Base-by-base conservation (phyloP, 2,797 vertebrate species). In the Syndactyla subalaris region DNA sequence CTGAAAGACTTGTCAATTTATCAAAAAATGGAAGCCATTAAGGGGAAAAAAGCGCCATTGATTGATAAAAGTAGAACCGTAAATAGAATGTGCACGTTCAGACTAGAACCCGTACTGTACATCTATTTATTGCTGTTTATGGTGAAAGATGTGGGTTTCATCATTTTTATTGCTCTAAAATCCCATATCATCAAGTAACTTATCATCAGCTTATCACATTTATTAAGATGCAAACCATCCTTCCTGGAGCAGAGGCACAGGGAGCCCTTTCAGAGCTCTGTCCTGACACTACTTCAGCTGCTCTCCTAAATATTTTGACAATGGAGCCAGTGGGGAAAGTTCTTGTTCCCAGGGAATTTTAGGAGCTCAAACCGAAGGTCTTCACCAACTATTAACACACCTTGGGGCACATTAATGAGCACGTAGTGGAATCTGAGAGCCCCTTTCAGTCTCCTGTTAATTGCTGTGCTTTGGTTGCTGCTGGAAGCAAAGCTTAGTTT, bases 291-390 rank as follows among this genome's bases (percentile, higher is more conserved):
- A 77, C 73, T 93, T 93, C 45, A 95, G 85, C 89, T 94, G 88
- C 78, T 92, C 39, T 52, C 4, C 0, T 95, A 97, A 97, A 97
- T 97, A 93, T 95, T 97, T 96, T 96, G 96, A 93, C 76, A 94
- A 55, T 78, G 88, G 93, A 94, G 94, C 95, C 92, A 95, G 22
- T 39, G 75, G 84, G 79, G 88, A 95, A 93, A 88, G 88, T 94
- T 94, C 79, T 95, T 89, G 61, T 96, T 92, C 88, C 90, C 72
- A 57, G 48, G 78, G 81, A 95, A 93, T 93, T 91, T 96, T 93
- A 95, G 89, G 94, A 95, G 88, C 92, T 92, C 16, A 7, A 73
- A 67, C 81, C 93, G 88, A 95, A 95, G 71, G 76, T 95, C 84
- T 92, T 86, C 71, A 81, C 16, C 85, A 78, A 90, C 75, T 95